phyloP scores from a whole-genome alignment of 1,140 invertebrate genomes.

The Lamellibrachia luymesi region DNA sequence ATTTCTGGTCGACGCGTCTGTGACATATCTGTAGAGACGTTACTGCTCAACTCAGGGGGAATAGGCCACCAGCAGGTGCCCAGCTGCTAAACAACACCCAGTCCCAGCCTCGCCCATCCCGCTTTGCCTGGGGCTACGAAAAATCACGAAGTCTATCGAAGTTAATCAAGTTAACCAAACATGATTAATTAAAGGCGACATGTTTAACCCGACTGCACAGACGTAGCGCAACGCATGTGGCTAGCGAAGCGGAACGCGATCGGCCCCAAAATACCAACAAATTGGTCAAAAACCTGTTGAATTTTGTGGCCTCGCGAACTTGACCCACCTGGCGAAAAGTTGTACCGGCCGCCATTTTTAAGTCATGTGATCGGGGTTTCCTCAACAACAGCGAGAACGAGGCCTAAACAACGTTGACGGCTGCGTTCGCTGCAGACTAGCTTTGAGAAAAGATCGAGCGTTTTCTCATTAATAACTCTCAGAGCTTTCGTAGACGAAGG shows the following conservation, averaged over 20 bases:
- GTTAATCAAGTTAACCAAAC: not conserved
- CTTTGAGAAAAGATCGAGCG: not conserved
- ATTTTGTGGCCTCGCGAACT: not conserved
- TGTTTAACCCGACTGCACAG: not conserved
- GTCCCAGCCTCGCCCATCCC: not conserved
- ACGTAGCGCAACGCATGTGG: not conserved
- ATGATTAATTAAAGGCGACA: not conserved
- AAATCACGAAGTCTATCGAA: not conserved
- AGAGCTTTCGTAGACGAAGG: not conserved
- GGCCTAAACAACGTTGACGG: not conserved
- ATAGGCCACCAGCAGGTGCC: not conserved
- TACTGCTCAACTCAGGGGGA: too few relatives aligned
- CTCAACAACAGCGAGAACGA: conserved; percentile 3
- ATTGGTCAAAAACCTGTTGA: not conserved
- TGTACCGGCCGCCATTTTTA: not conserved
- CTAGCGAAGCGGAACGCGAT: not conserved
- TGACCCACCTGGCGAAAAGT: not conserved
- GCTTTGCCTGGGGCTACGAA: not conserved
- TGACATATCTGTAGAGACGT: too few relatives aligned
- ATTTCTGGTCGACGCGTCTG: too few relatives aligned
- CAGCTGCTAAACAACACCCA: not conserved
- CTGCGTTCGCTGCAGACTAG: not conserved
- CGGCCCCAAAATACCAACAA: not conserved
- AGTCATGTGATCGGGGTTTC: not conserved
- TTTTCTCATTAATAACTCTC: not conserved